A percentile compares a stretch with the other conserved stretches of the same genome.
Conservation (phyloP, 1,140 invertebrate species). For the Eupristina koningsbergeri region DNA sequence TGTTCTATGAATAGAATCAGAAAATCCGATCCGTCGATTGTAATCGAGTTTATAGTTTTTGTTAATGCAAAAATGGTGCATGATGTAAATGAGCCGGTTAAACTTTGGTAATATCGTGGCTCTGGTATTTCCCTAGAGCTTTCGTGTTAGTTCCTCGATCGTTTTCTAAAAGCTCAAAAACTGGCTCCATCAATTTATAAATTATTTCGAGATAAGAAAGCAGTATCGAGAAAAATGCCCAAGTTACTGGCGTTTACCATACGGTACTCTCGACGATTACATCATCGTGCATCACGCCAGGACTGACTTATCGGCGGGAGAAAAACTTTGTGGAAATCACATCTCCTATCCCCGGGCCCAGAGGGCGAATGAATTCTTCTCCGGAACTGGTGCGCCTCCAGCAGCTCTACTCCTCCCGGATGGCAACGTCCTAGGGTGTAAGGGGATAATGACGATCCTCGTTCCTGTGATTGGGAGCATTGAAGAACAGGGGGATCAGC, state of each 20-base stretch:
- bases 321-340: conserved; percentile 7
- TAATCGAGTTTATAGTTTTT: no score
- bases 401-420: background rate
- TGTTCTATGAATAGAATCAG: no score
- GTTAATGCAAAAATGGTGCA: no score
- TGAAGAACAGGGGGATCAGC: background rate
- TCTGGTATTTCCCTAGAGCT: no score
- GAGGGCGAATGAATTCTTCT: background rate
- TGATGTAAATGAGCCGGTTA: no score
- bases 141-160: no score
- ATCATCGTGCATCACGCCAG: background rate
- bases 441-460: background rate
- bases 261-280: conserved; percentile 25
- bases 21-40: no score
- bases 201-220: background rate
- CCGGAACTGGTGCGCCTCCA: background rate
- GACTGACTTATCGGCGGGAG: conserved; percentile 1
- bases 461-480: no score
- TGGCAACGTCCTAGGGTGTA: background rate
- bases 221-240: background rate
- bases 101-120: no score
- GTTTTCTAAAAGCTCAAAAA: no score
- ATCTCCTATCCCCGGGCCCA: background rate
- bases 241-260: background rate
- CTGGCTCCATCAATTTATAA: background rate